A percentile compares a stretch with the other conserved stretches of the same genome.
phyloP scores from a whole-genome alignment of 2,888 invertebrate species.

The Spodoptera picta region DNA sequence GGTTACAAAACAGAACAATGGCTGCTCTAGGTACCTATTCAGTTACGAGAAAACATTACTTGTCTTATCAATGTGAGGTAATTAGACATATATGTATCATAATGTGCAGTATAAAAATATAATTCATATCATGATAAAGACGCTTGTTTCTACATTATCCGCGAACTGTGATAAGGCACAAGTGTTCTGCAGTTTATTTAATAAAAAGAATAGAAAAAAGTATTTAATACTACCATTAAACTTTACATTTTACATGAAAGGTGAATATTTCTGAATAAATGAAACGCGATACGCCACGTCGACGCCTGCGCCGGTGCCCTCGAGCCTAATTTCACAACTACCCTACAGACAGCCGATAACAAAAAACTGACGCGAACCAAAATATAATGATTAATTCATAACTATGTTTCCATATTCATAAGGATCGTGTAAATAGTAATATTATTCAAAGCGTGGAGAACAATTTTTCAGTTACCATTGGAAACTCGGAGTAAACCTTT shows the following conservation, averaged over 20 bases:
- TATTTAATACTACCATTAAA: not conserved
- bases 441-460: slow-evolving; percentile 15
- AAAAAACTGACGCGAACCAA: slow-evolving; percentile 15
- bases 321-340: slow-evolving; percentile 29
- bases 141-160: slow-evolving; percentile 36
- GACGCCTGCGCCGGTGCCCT: slow-evolving; percentile 29
- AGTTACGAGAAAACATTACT: slow-evolving; percentile 1
- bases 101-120: no score
- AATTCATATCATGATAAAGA: slow-evolving; percentile 43
- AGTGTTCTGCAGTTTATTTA: slow-evolving; percentile 19
- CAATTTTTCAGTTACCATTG: slow-evolving; percentile 18
- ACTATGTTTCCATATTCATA: slow-evolving; percentile 39
- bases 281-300: no score
- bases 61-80: slow-evolving; percentile 63
- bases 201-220: slow-evolving; percentile 13
- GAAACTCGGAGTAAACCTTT: slow-evolving; percentile 24
- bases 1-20: no score
- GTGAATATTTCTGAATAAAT: slow-evolving; percentile 7
- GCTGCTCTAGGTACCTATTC: no score
- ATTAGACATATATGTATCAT: slow-evolving; percentile 53
- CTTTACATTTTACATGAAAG: no score
- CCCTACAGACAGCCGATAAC: slow-evolving; percentile 12
- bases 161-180: slow-evolving; percentile 25
- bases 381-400: slow-evolving; percentile 18
- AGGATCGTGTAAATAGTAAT: slow-evolving; percentile 5